Base-by-base conservation (phyloP, 2,113 vertebrate genomes). In the Cygnus buccinator region DNA sequence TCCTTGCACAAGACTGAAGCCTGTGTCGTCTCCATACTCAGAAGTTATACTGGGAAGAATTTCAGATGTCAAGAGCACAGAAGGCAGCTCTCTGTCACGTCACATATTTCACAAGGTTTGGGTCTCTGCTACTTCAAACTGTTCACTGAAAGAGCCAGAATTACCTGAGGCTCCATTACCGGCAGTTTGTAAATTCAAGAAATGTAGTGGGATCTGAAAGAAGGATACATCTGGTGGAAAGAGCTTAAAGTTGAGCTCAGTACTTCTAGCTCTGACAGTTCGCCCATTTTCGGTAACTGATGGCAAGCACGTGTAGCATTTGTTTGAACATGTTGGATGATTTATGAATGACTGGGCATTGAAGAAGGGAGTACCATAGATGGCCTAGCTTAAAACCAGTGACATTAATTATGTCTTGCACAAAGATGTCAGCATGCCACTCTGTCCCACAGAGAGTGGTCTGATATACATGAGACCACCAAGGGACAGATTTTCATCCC, bases 301-400 rank as follows among this genome's bases (percentile, higher is more conserved):
- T 46, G 58, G 70, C 39, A 67, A 43, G 41, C n/a, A 76, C 29
- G 48, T 22, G 28, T 3, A 95, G 80, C 54, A 72, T 71, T 39
- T 70, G 70, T 62, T 93, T 48, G 48, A 89, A 67, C 28, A 15
- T 29, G 66, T 0, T 91, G 13, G n/a, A 73, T 95, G 73, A 89
- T 79, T 89, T 79, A 89, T 62, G 77, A 95, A 88, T 63, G 81
- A 90, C 11, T 73, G 63, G 63, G 21, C 59, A 82, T 48, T 65
- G 79, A 55, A 74, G 89, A 84, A 94, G n/a, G 66, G 52, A 81
- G 33, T 54, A 59, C 13, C 84, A 67, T 28, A 18, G 61, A 72
- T 66, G 73, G 80, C 62, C 74, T 89, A 67, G 28, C 79, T 93
- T 68, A 73, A 74, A 92, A 84, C 28, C 65, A 31, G 43, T 52